Percentiles rank a stretch among this genome's conserved stretches.
These are phyloP conservation scores for Ceratoteleas bidentatus DNA, from an alignment of 1,140 invertebrate genomes.

Conservation along the genomic window DNA sequence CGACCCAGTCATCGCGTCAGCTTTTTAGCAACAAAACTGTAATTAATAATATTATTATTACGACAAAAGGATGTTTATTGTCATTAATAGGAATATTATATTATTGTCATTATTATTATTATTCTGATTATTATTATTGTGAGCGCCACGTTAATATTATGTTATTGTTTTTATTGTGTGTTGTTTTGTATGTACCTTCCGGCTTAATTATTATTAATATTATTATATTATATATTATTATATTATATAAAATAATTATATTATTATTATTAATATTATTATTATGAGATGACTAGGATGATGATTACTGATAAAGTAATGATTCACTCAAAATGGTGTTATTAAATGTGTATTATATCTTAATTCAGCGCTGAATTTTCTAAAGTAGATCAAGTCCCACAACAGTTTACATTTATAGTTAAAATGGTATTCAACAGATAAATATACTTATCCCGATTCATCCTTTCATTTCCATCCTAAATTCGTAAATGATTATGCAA, in stretches of 20 bases:
- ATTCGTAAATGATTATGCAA: slow-evolving; percentile 31
- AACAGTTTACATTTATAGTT: no score
- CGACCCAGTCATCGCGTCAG: slow-evolving; percentile 73
- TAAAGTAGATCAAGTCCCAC: no score
- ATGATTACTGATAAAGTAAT: no score
- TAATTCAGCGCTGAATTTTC: no score
- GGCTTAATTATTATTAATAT: no score
- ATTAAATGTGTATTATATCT: no score
- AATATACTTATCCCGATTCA: slow-evolving; percentile 27
- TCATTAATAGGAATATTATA: slow-evolving; percentile 77
- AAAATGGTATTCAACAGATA: slow-evolving; percentile 23
- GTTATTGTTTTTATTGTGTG: slow-evolving; percentile 82
- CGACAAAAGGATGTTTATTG: slow-evolving; percentile 76
- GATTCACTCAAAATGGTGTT: no score
- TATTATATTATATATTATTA: no score
- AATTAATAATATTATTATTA: slow-evolving; percentile 80
- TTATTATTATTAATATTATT: no score
- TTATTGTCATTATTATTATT: slow-evolving; percentile 76
- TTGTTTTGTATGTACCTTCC: slow-evolving; percentile 82
- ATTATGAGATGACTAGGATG: no score
- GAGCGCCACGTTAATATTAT: slow-evolving; percentile 81
- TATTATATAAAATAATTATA: no score
- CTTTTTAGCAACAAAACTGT: slow-evolving; percentile 73
- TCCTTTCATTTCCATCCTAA: slow-evolving; percentile 46
- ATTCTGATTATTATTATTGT: slow-evolving; percentile 78